Evolutionary conservation across 2,888 invertebrate genomes (phyloP), one percentile per base, ranked within the genome.

Genomic region (Cryptophagus acutangulus): DNA sequence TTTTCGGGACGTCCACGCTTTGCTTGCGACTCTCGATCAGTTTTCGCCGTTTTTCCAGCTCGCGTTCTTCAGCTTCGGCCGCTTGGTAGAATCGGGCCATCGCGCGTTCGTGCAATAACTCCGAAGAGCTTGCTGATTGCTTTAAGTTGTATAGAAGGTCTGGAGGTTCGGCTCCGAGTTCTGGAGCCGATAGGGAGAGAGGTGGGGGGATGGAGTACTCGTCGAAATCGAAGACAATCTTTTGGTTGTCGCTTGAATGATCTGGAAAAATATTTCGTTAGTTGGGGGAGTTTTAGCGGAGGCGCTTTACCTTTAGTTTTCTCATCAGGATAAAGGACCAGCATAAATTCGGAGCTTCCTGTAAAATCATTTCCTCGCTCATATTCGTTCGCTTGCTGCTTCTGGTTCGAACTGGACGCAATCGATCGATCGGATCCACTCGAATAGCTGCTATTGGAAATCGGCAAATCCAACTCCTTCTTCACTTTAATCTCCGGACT

Each of bases 81-180:
- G 84, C 87, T 64, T 83, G 79, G 62, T 87, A 86, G 62, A 89
- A 84, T 25, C 88, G 74, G 5, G 83, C 84, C 84, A 89, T 86
- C 8, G 87, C 84, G 30, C 81, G 76, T 63, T 88, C 88, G 63
- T 87, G 87, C 1, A 90, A 74, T 3, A 90, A 72, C 62, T 89
- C 89, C 0, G 87, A 84, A 2, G 88, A 88, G 60, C 89, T 89
- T 16, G 85, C 84, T 1, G 87, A 84, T 52, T 81, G 77, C 17
- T 85, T 77, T 20, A 88, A 67, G 1, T 71, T 69, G 37, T 74
- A 72, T 26, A 76, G 70, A 33, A 77, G 71, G 15, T 69, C 51
- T 26, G 74, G 71, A 31, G 79, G 74, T 55, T 81, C 76, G 34
- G 75, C 73, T 55, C 82, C 81, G 42, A 89, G 68, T 63, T 89